Evolutionary conservation across 1,140 invertebrate genomes (phyloP).

Genomic region (Pentalonia nigronervosa): DNA sequence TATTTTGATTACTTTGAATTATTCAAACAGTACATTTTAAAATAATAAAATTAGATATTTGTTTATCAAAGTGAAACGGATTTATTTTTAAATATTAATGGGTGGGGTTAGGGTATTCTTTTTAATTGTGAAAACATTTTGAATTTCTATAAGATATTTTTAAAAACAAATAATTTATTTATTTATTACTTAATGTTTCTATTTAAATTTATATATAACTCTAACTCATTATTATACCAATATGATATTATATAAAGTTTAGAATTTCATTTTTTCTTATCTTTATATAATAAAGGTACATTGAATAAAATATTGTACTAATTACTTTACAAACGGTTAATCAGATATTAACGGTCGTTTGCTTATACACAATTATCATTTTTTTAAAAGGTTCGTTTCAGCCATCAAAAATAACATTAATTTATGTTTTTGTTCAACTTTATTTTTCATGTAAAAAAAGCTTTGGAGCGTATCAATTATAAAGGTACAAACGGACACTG

Average conservation of each 20-base stretch:
- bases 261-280: not conserved
- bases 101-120: not conserved
- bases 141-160: not conserved
- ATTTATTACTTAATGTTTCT: not conserved
- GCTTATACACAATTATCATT: not conserved
- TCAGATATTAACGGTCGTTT: not conserved
- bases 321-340: not conserved
- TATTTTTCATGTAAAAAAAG: not conserved
- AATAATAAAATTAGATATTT: not conserved
- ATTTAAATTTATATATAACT: not conserved
- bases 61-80: no score
- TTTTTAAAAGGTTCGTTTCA: not conserved
- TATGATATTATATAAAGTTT: not conserved
- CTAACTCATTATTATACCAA: not conserved
- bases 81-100: no score
- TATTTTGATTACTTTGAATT: not conserved
- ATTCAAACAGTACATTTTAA: not conserved
- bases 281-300: not conserved
- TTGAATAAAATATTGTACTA: not conserved
- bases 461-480: constrained; percentile 9
- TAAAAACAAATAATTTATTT: not conserved
- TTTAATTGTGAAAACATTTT: not conserved
- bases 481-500: not conserved
- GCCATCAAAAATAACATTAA: not conserved
- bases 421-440: not conserved